phyloP scores from a whole-genome alignment of 2,888 invertebrate genomes.

The Lagria hirta region DNA sequence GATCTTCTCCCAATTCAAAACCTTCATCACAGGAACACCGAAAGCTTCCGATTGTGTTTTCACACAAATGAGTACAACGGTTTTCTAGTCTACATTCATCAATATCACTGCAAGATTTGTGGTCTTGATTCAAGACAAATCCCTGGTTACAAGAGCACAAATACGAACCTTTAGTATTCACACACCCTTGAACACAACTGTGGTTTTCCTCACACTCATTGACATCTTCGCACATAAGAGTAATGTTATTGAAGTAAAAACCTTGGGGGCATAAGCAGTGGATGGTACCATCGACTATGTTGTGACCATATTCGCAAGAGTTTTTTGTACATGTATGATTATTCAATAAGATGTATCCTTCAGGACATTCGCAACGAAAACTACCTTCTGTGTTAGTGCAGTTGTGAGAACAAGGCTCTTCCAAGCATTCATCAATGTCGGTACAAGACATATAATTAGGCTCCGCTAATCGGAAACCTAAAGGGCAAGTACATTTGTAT shows the following conservation, averaged over 20 bases:
- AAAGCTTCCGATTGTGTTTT: slow-evolving; percentile 54
- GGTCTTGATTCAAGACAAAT: slow-evolving; percentile 46
- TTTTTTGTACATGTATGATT: slow-evolving; percentile 47
- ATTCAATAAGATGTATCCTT: slow-evolving; percentile 34
- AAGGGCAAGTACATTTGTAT: slow-evolving; percentile 53
- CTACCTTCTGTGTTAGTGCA: slow-evolving; percentile 66
- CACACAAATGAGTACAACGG: slow-evolving; percentile 52
- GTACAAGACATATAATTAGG: slow-evolving; percentile 43
- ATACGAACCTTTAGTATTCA: slow-evolving; percentile 57
- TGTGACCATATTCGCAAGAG: slow-evolving; percentile 47
- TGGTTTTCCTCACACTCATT: slow-evolving; percentile 49
- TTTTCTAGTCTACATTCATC: slow-evolving; percentile 58
- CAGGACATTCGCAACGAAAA: slow-evolving; percentile 57
- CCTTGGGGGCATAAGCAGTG: slow-evolving; percentile 53
- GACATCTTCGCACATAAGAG: slow-evolving; percentile 52
- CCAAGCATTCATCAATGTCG: slow-evolving; percentile 51
- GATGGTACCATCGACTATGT: slow-evolving; percentile 39
- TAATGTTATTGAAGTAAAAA: slow-evolving; percentile 54
- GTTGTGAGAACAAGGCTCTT: slow-evolving; percentile 55
- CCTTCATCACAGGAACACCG: slow-evolving; percentile 57
- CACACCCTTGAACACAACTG: slow-evolving; percentile 60
- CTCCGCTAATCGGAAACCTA: slow-evolving; percentile 12
- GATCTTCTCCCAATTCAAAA: slow-evolving; percentile 54
- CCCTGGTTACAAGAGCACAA: slow-evolving; percentile 57
- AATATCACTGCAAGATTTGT: slow-evolving; percentile 49